Evolutionary conservation across 2,113 vertebrate species (phyloP).

Genomic region (Geococcyx californianus): DNA sequence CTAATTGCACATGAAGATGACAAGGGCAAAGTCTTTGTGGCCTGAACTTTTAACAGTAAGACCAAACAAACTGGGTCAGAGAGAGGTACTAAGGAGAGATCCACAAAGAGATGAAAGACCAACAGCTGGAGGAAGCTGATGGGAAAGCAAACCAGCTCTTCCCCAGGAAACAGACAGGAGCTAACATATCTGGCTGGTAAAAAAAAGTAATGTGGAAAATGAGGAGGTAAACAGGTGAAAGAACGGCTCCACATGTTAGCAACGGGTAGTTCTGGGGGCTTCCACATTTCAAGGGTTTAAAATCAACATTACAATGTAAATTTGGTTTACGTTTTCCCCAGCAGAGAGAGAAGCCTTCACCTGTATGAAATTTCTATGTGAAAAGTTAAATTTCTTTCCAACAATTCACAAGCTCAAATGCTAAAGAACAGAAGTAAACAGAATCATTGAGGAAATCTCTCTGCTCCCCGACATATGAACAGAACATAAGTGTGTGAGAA

Average conservation of each 20-base stretch:
- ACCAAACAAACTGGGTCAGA: not conserved
- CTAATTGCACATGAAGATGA: slow-evolving; percentile 7
- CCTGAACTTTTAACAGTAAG: not conserved
- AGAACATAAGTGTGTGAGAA: not conserved
- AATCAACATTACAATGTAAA: not conserved
- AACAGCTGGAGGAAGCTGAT: not conserved
- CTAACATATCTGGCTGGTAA: not conserved
- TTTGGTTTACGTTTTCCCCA: not conserved
- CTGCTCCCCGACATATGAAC: not conserved
- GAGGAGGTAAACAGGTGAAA: not conserved
- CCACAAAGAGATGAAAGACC: not conserved
- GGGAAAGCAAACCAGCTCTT: not conserved
- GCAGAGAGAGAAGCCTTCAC: not conserved
- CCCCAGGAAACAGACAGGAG: not conserved
- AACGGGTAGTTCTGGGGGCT: not conserved
- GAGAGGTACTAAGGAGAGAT: not conserved
- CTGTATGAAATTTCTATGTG: not conserved
- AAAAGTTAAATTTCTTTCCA: not conserved
- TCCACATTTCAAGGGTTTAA: not conserved
- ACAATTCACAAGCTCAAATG: not conserved
- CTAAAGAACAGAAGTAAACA: not conserved
- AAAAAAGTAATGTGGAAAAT: not conserved
- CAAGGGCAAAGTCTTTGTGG: not conserved
- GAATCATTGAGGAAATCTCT: not conserved
- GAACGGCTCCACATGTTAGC: not conserved